These are phyloP conservation scores for Triplophysa dalaica DNA, from an alignment of 2,113 vertebrate species.

Conservation along the genomic window DNA sequence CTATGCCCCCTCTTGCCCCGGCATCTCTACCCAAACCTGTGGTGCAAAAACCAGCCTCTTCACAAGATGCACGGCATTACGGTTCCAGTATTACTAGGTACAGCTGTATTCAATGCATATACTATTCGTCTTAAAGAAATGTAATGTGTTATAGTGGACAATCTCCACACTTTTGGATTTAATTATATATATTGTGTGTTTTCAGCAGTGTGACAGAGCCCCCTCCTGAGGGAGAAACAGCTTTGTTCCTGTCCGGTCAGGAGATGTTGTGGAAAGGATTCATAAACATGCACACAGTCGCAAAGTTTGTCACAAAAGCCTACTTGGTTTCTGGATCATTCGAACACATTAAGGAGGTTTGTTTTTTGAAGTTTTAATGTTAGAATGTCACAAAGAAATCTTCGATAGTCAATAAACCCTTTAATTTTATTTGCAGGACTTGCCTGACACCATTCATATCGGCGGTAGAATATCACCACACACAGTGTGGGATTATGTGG, in stretches of 20 bases:
- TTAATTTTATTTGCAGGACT: conserved; percentile 76
- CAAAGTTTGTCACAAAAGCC: conserved; percentile 98
- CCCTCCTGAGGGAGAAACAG: conserved; percentile 85
- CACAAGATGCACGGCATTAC: conserved; percentile 33
- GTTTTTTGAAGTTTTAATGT: conserved; percentile 45
- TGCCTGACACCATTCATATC: conserved; percentile 95
- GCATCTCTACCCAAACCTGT: conserved; percentile 75
- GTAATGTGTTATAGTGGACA: too few relatives aligned
- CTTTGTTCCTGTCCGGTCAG: conserved; percentile 90
- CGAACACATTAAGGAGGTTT: conserved; percentile 94
- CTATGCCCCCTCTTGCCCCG: conserved; percentile 68
- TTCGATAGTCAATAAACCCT: background rate
- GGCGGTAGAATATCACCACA: conserved; percentile 92
- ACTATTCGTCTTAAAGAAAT: too few relatives aligned
- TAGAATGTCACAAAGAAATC: background rate
- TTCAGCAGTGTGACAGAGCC: conserved; percentile 78
- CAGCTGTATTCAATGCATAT: background rate
- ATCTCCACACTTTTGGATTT: too few relatives aligned
- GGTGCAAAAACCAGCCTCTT: conserved; percentile 76
- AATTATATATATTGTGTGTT: conserved; percentile 40
- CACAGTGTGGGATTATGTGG: conserved; percentile 98
- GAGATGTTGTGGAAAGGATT: conserved; percentile 97
- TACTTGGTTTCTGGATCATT: conserved; percentile 94
- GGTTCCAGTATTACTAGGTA: conserved; percentile 32
- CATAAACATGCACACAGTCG: conserved; percentile 96